These are phyloP conservation scores for Caradrina kadenii DNA, from an alignment of 2,888 invertebrate genomes.

Conservation along the genomic window DNA sequence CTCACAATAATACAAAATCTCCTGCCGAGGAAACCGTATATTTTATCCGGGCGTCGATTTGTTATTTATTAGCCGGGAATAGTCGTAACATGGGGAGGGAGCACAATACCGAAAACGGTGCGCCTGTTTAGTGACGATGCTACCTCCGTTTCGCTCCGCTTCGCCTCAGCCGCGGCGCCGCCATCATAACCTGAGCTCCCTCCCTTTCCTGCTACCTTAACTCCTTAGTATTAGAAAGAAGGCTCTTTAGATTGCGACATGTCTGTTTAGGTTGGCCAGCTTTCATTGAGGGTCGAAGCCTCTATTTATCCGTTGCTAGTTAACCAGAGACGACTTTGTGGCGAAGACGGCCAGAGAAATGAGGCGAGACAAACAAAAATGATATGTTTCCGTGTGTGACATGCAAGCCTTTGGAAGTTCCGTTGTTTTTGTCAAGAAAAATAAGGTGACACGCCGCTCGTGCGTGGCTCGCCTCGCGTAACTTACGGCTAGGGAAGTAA, in stretches of 20 bases:
- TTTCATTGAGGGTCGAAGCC: slow-evolving; percentile 77
- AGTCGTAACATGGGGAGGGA: slow-evolving; percentile 87
- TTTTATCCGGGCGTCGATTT: slow-evolving; percentile 89
- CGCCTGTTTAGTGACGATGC: slow-evolving; percentile 87
- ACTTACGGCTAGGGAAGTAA: slow-evolving; percentile 69
- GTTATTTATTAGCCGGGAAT: slow-evolving; percentile 90
- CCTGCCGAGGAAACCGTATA: slow-evolving; percentile 84
- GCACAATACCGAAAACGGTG: slow-evolving; percentile 87
- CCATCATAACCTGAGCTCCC: slow-evolving; percentile 79
- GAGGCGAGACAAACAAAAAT: slow-evolving; percentile 83
- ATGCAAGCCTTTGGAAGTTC: slow-evolving; percentile 77
- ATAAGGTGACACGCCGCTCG: slow-evolving; percentile 75
- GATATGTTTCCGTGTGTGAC: slow-evolving; percentile 81
- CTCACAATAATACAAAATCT: slow-evolving; percentile 80
- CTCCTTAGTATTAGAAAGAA: slow-evolving; percentile 67
- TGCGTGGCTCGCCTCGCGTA: slow-evolving; percentile 71
- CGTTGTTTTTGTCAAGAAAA: slow-evolving; percentile 75
- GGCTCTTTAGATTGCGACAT: slow-evolving; percentile 74
- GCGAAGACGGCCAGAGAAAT: slow-evolving; percentile 82
- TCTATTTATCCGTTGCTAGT: slow-evolving; percentile 84
- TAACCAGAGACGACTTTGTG: slow-evolving; percentile 82
- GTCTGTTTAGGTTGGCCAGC: slow-evolving; percentile 74
- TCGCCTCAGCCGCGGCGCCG: slow-evolving; percentile 73
- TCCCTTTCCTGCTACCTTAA: slow-evolving; percentile 71
- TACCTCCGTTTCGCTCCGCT: slow-evolving; percentile 83